Evolutionary conservation across 2,797 vertebrate genomes (phyloP), one percentile per base, ranked within the genome.

Genomic region (Spinibarbus caldwelli): DNA sequence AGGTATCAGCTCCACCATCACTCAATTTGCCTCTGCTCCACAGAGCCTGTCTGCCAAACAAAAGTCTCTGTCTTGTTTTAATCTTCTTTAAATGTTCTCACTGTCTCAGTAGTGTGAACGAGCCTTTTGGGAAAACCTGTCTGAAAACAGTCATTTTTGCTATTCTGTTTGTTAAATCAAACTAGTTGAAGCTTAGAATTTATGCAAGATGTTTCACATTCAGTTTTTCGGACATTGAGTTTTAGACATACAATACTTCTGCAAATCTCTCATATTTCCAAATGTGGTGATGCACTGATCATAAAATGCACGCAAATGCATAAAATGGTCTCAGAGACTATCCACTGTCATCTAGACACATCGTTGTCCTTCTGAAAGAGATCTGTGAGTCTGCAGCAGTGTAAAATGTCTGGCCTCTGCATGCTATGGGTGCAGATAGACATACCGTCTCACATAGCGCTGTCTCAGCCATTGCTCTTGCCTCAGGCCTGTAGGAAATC

Each of bases 301-400:
- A 75, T 49, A 83, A 75, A 83, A 34, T 34, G 45, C 78, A 43
- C 10, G 34, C 59, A 31, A 70, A 68, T 31, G 82, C 73, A 54
- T 43, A 38, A 75, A 66, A 38, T 6, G 19, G 6, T 68, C 34
- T 36, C 4, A 4, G 23, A 57, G 14, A 57, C 79, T 38, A 54
- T 54, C 34, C 49, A 41, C 34, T 71, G 47, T 71, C 47, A 71
- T 71, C 31, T 68, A 21, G 66, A 71, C 49, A 57, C 34, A 71
- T 43, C 47, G 54, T n/a, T 54, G 79, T 54, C 79, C 47, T 21
- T 54, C 47, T 70, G 21, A 36, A 76, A 45, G 26, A 78, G 83
- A 62, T 43, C 41, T 45, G 23, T 62, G 80, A 73, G 70, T 64
- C 73, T 68, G 73, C 75, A 84, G 47, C 82, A 70, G 75, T 49